Evolutionary conservation across 1,140 invertebrate genomes (phyloP).

Genomic region (Oscheius sp.): DNA sequence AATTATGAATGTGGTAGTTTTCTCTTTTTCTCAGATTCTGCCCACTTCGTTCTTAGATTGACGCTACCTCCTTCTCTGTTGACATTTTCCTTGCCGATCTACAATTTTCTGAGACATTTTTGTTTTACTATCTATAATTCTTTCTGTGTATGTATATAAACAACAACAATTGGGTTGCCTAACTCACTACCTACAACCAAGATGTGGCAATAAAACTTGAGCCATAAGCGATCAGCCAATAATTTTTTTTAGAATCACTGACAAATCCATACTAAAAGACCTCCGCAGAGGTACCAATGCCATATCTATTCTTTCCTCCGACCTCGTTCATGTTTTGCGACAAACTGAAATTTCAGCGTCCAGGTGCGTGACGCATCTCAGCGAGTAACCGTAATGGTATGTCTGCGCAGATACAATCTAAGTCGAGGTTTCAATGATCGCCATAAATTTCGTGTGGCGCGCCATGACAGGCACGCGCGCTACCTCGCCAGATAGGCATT

Average conservation of each 20-base stretch:
- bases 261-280: neutral
- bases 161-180: no score
- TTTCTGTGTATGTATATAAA: no score
- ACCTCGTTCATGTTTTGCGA: neutral
- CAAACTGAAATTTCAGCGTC: conserved; percentile 6
- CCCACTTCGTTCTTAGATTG: no score
- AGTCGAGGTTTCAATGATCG: neutral
- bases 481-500: neutral
- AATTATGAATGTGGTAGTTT: no score
- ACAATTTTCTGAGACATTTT: no score
- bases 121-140: no score
- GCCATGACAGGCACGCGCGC: neutral
- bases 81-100: no score
- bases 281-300: neutral
- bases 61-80: no score
- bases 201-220: neutral
- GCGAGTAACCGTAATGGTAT: neutral
- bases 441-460: neutral
- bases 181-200: no score
- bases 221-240: neutral
- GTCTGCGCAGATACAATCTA: neutral
- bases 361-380: neutral
- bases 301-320: neutral
- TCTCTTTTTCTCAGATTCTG: no score
- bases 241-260: neutral